A percentile compares a stretch with the other conserved stretches of the same genome.
Conservation (phyloP, 2,888 invertebrate species). For the Neoscelio sp. region DNA sequence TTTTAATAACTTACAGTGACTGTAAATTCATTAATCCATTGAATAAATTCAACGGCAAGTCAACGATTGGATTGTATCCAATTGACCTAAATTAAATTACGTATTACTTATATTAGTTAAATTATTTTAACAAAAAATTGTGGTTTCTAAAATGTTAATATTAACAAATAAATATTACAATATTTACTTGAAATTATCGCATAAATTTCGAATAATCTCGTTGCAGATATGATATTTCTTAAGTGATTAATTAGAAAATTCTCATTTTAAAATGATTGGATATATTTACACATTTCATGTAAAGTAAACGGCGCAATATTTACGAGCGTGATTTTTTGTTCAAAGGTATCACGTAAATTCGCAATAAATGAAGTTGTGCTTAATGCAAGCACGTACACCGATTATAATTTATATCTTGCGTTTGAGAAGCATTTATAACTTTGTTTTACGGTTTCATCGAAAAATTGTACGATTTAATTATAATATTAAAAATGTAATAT, state of each 20-base stretch:
- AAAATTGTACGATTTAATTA: too few relatives aligned
- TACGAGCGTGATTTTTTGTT: conserved; percentile 70
- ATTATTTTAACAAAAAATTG: too few relatives aligned
- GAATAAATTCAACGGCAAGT: conserved; percentile 76
- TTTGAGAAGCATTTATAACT: conserved; percentile 5
- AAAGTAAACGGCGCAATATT: conserved; percentile 21
- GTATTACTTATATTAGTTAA: neutral
- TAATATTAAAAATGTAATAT: neutral
- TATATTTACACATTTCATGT: conserved; percentile 5
- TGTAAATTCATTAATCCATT: conserved; percentile 75
- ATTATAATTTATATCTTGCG: conserved; percentile 17
- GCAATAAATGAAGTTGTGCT: conserved; percentile 67
- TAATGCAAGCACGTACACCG: conserved; percentile 70
- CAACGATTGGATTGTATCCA: conserved; percentile 78
- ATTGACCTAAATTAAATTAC: conserved; percentile 73
- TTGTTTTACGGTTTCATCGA: neutral
- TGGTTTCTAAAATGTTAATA: too few relatives aligned
- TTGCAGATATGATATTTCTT: too few relatives aligned
- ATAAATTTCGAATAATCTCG: too few relatives aligned
- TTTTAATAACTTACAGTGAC: conserved; percentile 80
- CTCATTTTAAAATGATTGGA: too few relatives aligned
- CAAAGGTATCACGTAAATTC: conserved; percentile 20
- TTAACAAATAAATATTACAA: too few relatives aligned
- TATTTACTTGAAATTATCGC: too few relatives aligned
- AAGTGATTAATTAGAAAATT: too few relatives aligned